phyloP scores from a whole-genome alignment of 1,140 invertebrate species.

The Hetaerina americana region DNA sequence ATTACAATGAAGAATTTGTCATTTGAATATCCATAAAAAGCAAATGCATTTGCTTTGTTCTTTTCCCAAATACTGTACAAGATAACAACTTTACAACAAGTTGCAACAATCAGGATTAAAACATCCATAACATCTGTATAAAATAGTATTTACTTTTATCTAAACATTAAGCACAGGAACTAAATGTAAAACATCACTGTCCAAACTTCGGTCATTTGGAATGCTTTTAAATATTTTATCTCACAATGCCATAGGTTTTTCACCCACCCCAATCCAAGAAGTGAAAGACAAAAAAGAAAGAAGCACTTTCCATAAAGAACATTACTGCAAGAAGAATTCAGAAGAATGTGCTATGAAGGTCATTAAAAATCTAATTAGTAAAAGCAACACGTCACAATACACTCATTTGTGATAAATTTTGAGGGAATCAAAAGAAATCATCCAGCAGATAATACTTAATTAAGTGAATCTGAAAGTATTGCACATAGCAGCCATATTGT shows the following conservation, averaged over 20 bases:
- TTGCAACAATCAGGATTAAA: not conserved
- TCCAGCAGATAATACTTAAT: too few relatives aligned
- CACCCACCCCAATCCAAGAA: not conserved
- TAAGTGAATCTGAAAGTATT: too few relatives aligned
- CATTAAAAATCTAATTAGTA: too few relatives aligned
- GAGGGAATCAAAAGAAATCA: too few relatives aligned
- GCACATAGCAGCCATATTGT: too few relatives aligned
- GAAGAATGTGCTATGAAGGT: too few relatives aligned
- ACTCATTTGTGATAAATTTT: too few relatives aligned
- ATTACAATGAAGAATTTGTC: not conserved
- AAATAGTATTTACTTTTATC: not conserved
- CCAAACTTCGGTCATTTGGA: not conserved
- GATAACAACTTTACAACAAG: not conserved
- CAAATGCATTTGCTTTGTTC: not conserved
- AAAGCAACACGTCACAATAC: too few relatives aligned
- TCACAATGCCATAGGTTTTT: not conserved
- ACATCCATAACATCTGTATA: not conserved
- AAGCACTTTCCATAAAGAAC: not conserved
- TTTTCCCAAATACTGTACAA: not conserved
- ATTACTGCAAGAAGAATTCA: too few relatives aligned
- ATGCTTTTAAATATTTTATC: not conserved
- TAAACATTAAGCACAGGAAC: not conserved
- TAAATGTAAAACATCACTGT: not conserved
- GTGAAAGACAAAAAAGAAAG: not conserved
- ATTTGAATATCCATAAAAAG: not conserved